Base-by-base conservation (phyloP, 2,888 invertebrate species). In the Fragum whitleyi region DNA sequence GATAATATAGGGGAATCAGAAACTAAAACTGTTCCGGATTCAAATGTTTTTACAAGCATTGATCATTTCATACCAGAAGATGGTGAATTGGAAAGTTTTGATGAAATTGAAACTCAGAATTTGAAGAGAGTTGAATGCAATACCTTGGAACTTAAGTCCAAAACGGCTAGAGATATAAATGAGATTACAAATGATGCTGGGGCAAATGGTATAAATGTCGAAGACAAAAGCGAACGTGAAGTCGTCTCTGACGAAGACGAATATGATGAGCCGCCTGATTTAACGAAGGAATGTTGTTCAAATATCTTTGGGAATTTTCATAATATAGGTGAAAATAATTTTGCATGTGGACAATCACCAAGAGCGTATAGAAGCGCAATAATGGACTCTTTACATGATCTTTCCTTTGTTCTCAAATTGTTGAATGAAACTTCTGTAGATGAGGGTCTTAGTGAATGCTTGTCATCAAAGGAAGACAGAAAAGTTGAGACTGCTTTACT, bases 301-400 rank as follows among this genome's bases (percentile, higher is more conserved):
- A 42, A 14, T 14, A 14, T 65, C 1, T 65, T 65, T 65, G 65
- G 65, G 9, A 5, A 21, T 21, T n/a, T 65, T 42, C 65, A 65
- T 42, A 39, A n/a, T 23, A 23, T 65, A 42, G 14, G 42, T 19
- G n/a, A 65, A 23, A 9, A 16, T 19, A 11, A 42, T 26, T 23
- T 32, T 19, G 26, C 7, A 7, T 5, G 16, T 65, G 42, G 42
- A 65, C 21, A 21, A 42, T 65, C 65, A 11, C 65, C 42, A 1
- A 23, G 16, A 32, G 19, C 21, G 11, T 67, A 65, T 36, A 74
- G 71, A 74, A 77, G 61, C 70, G 74, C 67, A 21, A 77, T 81
- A 51, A 74, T 77, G 6, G 74, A 81, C 19, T 74, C 77, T 51
- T 53, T 81, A 59, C 77, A 74, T 19, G 71, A 77, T 29, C 42